Base-by-base conservation (phyloP, 2,888 invertebrate species). In the Amorpha juglandis region DNA sequence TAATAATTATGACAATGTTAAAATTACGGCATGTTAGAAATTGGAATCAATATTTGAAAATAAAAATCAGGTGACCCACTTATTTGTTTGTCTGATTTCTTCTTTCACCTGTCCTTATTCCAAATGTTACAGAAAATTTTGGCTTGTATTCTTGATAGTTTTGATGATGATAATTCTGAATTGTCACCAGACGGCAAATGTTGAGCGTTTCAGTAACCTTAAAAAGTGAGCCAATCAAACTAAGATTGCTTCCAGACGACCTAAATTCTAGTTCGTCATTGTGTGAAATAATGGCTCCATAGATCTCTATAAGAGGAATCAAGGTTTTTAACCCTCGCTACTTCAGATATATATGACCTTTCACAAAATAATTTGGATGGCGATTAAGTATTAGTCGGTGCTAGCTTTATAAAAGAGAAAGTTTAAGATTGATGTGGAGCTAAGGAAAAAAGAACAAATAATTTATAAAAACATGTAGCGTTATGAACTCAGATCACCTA, bases 261-360 rank as follows among this genome's bases (percentile, higher is more conserved):
- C 19, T 38, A 38, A 42, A 58, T 58, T 58, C 38, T 12, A 19
- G 38, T 16, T 48, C 58, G 11, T 11, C 16, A 58, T 58, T 58
- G 58, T 58, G 38, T 42, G 58, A 16, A 55, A 4, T 58, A 42
- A 58, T 42, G 58, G 38, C 19, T 12, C 58, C 16, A 58, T 58
- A 12, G 16, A 58, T 42, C 58, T 19, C 55, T 42, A 16, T 16
- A 16, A 11, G 12, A 58, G 38, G 38, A 16, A 38, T 55, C 16
- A 35, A 35, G 38, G 55, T 58, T 38, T 19, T 12, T 19, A 58
- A 65, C 51, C 19, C 51, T 27, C 38, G 38, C 19, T 19, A 50
- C 19, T 50, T 50, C 8, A 45, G 45, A 48, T 48, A n/a, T 27
- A 16, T 16, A 48, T 6, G 48, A n/a, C 16, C 48, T 16, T 48